phyloP scores from a whole-genome alignment of 2,113 vertebrate genomes.

The Ceuthmochares aereus region DNA sequence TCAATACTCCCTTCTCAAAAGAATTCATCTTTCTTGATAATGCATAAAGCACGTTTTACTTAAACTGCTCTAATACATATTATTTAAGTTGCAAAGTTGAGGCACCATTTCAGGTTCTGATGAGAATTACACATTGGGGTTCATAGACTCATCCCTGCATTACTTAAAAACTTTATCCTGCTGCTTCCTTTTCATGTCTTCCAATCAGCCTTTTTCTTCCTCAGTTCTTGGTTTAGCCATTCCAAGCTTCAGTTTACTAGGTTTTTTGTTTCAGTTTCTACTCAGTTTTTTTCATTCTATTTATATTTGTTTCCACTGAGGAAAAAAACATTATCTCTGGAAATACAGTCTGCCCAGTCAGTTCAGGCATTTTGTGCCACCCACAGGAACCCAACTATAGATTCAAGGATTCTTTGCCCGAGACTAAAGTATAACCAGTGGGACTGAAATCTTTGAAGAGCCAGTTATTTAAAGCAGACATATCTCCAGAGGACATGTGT shows the following conservation, averaged over 20 bases:
- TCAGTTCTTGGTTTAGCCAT: neutral
- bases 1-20: neutral
- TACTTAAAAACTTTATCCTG: neutral
- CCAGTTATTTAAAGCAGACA: neutral
- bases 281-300: fast-evolving
- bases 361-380: neutral
- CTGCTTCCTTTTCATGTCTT: neutral
- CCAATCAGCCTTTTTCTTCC: neutral
- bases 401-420: neutral
- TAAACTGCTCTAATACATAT: neutral
- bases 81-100: neutral
- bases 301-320: neutral
- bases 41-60: neutral
- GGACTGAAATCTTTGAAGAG: neutral
- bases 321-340: neutral
- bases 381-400: neutral
- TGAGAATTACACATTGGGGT: neutral
- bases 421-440: neutral
- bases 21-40: neutral
- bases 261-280: neutral
- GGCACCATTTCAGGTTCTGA: neutral
- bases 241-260: neutral
- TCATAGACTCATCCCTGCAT: neutral
- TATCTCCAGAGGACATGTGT: neutral
- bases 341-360: neutral